Conservation (phyloP, 2,888 invertebrate genomes). For the Cristatella mucedo region DNA sequence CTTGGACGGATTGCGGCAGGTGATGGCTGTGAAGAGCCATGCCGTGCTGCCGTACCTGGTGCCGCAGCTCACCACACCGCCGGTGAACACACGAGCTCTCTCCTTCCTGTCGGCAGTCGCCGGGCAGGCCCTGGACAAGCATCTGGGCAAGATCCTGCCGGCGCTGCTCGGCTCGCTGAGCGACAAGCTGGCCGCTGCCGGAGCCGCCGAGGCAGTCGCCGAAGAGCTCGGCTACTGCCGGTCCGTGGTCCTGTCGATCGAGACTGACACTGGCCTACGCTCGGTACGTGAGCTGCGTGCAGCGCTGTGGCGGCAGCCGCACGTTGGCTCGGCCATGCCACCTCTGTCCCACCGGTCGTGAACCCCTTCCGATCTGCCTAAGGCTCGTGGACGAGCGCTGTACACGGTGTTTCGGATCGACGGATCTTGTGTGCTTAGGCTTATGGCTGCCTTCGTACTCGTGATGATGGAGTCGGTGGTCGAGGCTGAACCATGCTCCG, state of each 20-base stretch:
- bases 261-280: conserved; percentile 61
- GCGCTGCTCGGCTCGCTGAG: conserved; percentile 61
- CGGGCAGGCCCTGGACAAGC: conserved; percentile 75
- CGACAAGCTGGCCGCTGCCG: conserved; percentile 6
- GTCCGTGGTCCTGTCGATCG: conserved; percentile 74
- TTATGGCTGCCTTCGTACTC: too few relatives aligned
- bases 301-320: too few relatives aligned
- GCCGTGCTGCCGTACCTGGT: conserved; percentile 89
- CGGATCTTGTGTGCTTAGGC: too few relatives aligned
- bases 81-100: conserved; percentile 79
- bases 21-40: conserved; percentile 87
- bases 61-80: conserved; percentile 72
- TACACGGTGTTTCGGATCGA: too few relatives aligned
- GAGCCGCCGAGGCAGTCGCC: conserved; percentile 24
- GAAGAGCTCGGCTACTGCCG: conserved; percentile 75
- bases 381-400: too few relatives aligned
- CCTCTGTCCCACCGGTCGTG: too few relatives aligned
- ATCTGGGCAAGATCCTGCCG: conserved; percentile 75
- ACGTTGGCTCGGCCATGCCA: too few relatives aligned
- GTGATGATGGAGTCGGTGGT: too few relatives aligned
- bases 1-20: conserved; percentile 83
- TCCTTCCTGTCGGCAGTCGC: conserved; percentile 86
- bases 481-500: too few relatives aligned
- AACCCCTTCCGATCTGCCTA: too few relatives aligned
- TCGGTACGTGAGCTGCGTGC: too few relatives aligned